Evolutionary conservation across 1,140 invertebrate species (phyloP), one percentile per base, ranked within the genome.

Genomic region (Temnothorax curvispinosus): DNA sequence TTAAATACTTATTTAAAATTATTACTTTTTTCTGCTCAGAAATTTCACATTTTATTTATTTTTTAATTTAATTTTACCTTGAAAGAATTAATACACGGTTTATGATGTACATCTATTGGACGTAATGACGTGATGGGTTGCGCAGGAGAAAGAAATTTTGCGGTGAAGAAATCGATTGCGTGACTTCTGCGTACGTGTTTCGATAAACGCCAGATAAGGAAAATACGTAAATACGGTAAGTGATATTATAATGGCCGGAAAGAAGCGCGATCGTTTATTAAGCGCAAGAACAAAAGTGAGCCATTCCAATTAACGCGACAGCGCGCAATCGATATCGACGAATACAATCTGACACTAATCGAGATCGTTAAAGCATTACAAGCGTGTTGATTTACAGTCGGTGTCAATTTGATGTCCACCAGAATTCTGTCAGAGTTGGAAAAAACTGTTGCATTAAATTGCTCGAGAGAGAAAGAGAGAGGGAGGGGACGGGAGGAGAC

Each of bases 291-390:
- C 52, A 82, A 58, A 80, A 62, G 58, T 74, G n/a, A 74, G 52
- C 41, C 56, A 60, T 72, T 54, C 76, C 38, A 50, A 27, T 27
- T 27, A 27, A 56, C n/a, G 47, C 21, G 35, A 58, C 8, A 41
- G 15, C 38, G 38, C 15, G 38, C 80, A 52, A 82, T 82, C 80
- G 52, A 82, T 82, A 82, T 82, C 52, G 80, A 58, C n/a, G 38
- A 58, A 58, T 82, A 74, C 52, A 74, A 82, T 72, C 52, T 27
- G 52, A 72, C 18, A 54, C 67, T 82, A 82, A 82, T 82, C 67
- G 80, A 82, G 67, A 50, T 72, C 80, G 52, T 82, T 82, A 82
- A 82, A 44, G 18, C 41, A 56, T 60, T 58, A 58, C 38, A 35
- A 72, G 67, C 50, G 67, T 58, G 52, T 82, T 82, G 52, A 82